phyloP scores from a whole-genome alignment of 53 echinoderm and acorn worm species.

The Actinopyga echinites region DNA sequence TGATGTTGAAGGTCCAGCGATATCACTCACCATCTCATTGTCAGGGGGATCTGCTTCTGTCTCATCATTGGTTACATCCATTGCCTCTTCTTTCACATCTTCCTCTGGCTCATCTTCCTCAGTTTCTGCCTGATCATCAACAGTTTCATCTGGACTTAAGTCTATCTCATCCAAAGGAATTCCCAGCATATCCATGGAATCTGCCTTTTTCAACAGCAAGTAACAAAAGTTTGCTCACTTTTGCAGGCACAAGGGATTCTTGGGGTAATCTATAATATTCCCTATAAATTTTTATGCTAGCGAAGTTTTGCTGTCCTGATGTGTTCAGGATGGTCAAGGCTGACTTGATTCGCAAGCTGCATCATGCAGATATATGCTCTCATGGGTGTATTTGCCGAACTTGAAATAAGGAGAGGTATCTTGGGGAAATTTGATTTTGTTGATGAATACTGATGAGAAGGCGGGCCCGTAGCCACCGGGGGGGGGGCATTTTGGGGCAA shows the following conservation, averaged over 20 bases:
- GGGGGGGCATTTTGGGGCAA: too few species aligned
- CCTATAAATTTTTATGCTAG: conserved; percentile 40
- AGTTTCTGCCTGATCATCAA: not conserved
- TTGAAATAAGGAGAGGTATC: conserved; percentile 21
- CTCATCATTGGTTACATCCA: not conserved
- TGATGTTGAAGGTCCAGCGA: too few species aligned
- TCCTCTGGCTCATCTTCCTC: not conserved
- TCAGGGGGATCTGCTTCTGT: not conserved
- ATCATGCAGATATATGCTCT: conserved; percentile 16
- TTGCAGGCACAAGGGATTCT: conserved; percentile 45
- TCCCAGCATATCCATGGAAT: not conserved
- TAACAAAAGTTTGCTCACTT: conserved; percentile 51
- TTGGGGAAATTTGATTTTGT: not conserved
- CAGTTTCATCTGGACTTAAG: not conserved
- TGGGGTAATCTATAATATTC: conserved; percentile 55
- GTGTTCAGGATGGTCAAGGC: conserved; percentile 44
- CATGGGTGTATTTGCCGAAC: conserved; percentile 31
- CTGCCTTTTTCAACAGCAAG: conserved; percentile 43
- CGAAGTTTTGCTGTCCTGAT: conserved; percentile 52
- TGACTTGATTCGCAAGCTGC: not conserved
- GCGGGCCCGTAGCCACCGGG: conserved; percentile 25
- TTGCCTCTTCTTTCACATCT: not conserved
- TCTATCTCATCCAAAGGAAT: conserved; percentile 44
- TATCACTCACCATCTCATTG: not conserved
- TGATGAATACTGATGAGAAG: conserved; percentile 25